phyloP scores from a whole-genome alignment of 2,888 invertebrate genomes.

The Kryphioiulus occultus region DNA sequence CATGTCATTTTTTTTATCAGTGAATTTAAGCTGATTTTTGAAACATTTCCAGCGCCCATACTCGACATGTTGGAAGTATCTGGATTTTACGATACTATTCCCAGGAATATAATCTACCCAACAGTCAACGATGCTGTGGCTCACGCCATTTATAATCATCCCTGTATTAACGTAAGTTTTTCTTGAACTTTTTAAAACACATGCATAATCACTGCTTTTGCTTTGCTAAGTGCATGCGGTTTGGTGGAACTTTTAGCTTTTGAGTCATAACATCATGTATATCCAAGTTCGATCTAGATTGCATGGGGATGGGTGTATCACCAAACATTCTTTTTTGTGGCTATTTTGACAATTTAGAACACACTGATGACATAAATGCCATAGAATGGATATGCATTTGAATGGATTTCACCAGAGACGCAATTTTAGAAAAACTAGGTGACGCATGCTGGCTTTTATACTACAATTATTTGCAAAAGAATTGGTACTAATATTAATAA shows the following conservation, averaged over 20 bases:
- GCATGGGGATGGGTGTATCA: no score
- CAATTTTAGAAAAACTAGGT: no score
- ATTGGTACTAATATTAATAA: no score
- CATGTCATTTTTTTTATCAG: neutral
- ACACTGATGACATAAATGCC: no score
- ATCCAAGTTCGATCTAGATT: neutral
- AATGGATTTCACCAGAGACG: no score
- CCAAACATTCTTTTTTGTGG: no score
- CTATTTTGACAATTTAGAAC: no score
- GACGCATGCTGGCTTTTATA: no score
- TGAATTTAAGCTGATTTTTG: neutral
- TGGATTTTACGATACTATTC: slow-evolving; percentile 62
- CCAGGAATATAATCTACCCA: slow-evolving; percentile 62
- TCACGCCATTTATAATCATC: slow-evolving; percentile 46
- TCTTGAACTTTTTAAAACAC: neutral
- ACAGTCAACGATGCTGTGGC: slow-evolving; percentile 65
- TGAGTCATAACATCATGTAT: neutral
- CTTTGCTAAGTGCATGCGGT: neutral
- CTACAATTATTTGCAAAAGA: no score
- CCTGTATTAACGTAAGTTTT: neutral
- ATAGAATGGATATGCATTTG: no score
- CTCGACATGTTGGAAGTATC: slow-evolving; percentile 60
- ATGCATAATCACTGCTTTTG: neutral
- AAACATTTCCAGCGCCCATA: slow-evolving; percentile 55
- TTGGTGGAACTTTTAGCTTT: neutral